Percentiles rank a stretch among this genome's conserved stretches.
phyloP scores from a whole-genome alignment of 2,113 vertebrate genomes.

The Chaetodon trifascialis region DNA sequence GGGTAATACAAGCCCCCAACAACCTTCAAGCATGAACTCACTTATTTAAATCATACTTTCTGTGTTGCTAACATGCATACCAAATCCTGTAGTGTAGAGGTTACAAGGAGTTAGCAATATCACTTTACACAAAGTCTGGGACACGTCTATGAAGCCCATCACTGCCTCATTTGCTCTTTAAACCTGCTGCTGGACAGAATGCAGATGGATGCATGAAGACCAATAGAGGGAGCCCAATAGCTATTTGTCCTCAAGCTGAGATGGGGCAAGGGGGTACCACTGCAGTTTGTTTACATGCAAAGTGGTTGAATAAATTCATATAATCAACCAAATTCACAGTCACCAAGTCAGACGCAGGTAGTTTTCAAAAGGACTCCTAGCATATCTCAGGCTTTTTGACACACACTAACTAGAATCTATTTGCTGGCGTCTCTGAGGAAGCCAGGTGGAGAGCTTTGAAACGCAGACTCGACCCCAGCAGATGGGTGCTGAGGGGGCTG shows the following conservation, averaged over 20 bases:
- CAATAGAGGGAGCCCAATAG: conserved; percentile 84
- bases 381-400: conserved; percentile 10
- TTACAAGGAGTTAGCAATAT: not conserved
- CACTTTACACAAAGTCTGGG: not conserved
- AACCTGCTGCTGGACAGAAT: conserved; percentile 45
- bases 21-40: not conserved
- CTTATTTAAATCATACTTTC: not conserved
- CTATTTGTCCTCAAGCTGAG: conserved; percentile 58
- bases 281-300: conserved; percentile 43
- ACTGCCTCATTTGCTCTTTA: conserved; percentile 1
- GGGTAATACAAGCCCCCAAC: no score
- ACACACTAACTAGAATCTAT: conserved; percentile 8
- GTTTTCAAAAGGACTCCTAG: not conserved
- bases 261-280: not conserved
- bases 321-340: conserved; percentile 16
- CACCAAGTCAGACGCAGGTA: not conserved
- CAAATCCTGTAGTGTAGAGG: not conserved
- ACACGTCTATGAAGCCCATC: not conserved
- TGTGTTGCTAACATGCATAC: not conserved
- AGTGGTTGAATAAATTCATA: conserved; percentile 27
- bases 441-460: conserved; percentile 26
- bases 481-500: conserved; percentile 45
- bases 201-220: conserved; percentile 53
- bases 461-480: conserved; percentile 57
- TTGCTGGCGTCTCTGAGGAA: conserved; percentile 14